phyloP scores from a whole-genome alignment of 2,113 vertebrate species.

The Athene cunicularia region DNA sequence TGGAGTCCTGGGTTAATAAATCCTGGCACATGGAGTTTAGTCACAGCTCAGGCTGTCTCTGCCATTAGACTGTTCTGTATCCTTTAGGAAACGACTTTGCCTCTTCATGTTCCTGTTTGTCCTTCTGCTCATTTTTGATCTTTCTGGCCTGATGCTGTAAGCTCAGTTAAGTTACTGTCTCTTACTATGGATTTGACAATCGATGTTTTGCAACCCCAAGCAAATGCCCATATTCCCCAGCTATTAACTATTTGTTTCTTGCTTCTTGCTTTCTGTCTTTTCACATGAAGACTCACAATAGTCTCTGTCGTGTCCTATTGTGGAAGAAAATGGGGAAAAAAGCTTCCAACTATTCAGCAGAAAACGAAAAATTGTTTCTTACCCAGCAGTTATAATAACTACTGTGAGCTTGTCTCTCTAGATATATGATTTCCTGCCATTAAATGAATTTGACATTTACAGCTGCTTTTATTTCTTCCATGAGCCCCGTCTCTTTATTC shows the following conservation, averaged over 20 bases:
- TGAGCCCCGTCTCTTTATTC: not conserved
- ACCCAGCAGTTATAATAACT: not conserved
- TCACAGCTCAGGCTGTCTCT: not conserved
- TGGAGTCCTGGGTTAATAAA: not conserved
- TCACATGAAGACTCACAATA: not conserved
- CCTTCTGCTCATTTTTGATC: not conserved
- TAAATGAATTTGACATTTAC: slow-evolving; percentile 21
- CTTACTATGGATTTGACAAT: not conserved
- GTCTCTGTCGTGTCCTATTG: not conserved
- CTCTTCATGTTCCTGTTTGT: not conserved
- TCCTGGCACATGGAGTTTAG: not conserved
- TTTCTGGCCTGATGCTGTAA: not conserved
- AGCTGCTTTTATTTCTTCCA: slow-evolving; percentile 31
- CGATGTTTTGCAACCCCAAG: not conserved
- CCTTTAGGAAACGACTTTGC: not conserved
- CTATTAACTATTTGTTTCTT: not conserved
- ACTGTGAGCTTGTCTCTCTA: not conserved
- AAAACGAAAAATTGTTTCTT: not conserved
- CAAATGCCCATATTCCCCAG: not conserved
- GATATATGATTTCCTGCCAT: not conserved
- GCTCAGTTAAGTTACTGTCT: not conserved
- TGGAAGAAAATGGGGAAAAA: not conserved
- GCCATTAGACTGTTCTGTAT: not conserved
- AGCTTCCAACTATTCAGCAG: not conserved
- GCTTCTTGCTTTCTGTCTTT: not conserved